Evolutionary conservation across 2,888 invertebrate genomes (phyloP).

Genomic region (Polyommatus iphigenia): DNA sequence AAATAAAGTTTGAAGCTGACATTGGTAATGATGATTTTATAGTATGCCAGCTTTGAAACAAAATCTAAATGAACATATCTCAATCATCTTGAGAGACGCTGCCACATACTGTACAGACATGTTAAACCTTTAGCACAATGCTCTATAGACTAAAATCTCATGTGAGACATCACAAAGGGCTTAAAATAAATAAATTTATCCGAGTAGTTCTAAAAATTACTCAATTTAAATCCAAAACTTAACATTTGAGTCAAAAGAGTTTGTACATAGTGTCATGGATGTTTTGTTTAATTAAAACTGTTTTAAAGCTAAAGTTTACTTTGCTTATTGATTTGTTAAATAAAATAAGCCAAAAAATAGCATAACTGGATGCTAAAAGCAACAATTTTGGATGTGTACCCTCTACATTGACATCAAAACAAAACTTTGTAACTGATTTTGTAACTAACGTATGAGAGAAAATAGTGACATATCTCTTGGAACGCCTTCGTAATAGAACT

Average conservation of each 20-base stretch:
- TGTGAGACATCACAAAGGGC: neutral
- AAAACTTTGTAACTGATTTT: slow-evolving; percentile 36
- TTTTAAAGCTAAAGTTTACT: neutral
- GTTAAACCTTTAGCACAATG: neutral
- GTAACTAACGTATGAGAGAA: neutral
- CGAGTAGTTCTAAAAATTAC: neutral
- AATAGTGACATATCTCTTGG: slow-evolving; percentile 49
- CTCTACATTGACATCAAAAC: slow-evolving; percentile 36
- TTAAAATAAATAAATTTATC: neutral
- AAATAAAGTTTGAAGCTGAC: no score
- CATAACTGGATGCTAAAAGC: neutral
- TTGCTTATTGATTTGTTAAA: neutral
- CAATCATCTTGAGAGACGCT: no score
- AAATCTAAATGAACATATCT: no score
- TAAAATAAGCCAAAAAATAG: neutral
- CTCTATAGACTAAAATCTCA: neutral
- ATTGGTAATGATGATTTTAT: no score
- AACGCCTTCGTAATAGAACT: slow-evolving; percentile 61
- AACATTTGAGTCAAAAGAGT: neutral
- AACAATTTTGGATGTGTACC: slow-evolving; percentile 1
- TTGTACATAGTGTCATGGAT: neutral
- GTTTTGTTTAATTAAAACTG: neutral
- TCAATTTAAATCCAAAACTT: slow-evolving; percentile 8
- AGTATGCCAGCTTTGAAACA: no score
- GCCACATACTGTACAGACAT: no score